Evolutionary conservation across 2,113 vertebrate species (phyloP).

Genomic region (Nibea coibor): DNA sequence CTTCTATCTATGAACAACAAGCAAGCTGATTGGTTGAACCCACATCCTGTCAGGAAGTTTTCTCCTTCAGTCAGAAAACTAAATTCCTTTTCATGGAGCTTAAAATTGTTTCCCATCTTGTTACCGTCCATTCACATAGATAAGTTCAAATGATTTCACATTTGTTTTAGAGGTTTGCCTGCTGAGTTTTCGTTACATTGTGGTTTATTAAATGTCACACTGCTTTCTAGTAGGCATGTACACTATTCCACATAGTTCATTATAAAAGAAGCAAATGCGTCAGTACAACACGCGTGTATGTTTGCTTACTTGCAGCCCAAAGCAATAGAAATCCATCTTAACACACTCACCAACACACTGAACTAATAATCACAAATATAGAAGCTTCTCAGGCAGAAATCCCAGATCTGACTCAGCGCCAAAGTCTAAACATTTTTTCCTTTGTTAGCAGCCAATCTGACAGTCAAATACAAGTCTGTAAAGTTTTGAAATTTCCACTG

Average conservation of each 20-base stretch:
- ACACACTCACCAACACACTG: neutral
- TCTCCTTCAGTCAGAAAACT: neutral
- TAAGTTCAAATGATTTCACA: neutral
- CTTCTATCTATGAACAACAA: neutral
- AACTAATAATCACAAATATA: neutral
- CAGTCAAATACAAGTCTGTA: neutral
- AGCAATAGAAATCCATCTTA: neutral
- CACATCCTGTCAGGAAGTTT: neutral
- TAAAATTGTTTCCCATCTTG: neutral
- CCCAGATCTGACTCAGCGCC: neutral
- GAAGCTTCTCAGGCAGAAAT: neutral
- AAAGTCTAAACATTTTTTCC: neutral
- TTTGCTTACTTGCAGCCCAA: neutral
- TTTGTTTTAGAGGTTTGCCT: neutral
- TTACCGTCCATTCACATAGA: neutral
- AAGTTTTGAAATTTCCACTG: neutral
- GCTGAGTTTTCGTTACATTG: neutral
- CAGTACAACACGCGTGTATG: neutral
- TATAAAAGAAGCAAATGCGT: neutral
- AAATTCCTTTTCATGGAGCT: neutral
- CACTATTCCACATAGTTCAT: neutral
- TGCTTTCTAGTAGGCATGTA: neutral
- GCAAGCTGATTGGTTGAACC: neutral
- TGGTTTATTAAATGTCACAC: neutral
- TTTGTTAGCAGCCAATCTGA: neutral